Evolutionary conservation across 1,140 invertebrate species (phyloP).

Genomic region (Phthorimaea operculella): DNA sequence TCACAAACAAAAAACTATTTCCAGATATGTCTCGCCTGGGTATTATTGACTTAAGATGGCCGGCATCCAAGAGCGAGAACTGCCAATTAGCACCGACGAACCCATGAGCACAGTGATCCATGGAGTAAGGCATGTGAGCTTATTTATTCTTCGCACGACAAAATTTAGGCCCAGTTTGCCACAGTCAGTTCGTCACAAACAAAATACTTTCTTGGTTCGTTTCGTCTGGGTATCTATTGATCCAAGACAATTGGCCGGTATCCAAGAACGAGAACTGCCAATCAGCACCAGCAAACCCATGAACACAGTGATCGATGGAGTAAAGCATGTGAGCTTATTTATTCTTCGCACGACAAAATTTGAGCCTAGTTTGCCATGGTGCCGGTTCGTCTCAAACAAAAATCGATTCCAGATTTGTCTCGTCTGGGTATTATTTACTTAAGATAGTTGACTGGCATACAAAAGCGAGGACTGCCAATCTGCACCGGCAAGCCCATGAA

Average conservation of each 20-base stretch:
- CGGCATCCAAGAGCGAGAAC: not conserved
- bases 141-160: constrained; percentile 5
- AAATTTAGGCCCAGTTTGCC: too few species aligned
- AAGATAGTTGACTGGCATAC: not conserved
- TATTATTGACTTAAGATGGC: constrained; percentile 2
- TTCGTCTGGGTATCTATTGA: not conserved
- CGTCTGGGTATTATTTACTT: not conserved
- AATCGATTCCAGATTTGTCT: too few species aligned
- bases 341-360: constrained; percentile 5
- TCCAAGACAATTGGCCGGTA: not conserved
- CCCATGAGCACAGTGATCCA: not conserved
- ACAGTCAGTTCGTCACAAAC: too few species aligned
- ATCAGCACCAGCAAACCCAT: not conserved
- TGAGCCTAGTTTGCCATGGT: too few species aligned
- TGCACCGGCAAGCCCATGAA: not conserved
- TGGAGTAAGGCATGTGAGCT: not conserved
- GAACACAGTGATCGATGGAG: constrained; percentile 1
- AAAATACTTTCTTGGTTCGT: too few species aligned
- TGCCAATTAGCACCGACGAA: not conserved
- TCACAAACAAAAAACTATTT: too few species aligned
- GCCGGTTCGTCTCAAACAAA: too few species aligned
- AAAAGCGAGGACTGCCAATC: not conserved
- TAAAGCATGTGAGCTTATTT: not conserved
- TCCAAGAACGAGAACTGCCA: not conserved
- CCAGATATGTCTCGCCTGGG: not conserved